Percentiles rank a stretch among this genome's conserved stretches.
Conservation (phyloP, 2,797 vertebrate genomes). For the Brotogeris chrysoptera region DNA sequence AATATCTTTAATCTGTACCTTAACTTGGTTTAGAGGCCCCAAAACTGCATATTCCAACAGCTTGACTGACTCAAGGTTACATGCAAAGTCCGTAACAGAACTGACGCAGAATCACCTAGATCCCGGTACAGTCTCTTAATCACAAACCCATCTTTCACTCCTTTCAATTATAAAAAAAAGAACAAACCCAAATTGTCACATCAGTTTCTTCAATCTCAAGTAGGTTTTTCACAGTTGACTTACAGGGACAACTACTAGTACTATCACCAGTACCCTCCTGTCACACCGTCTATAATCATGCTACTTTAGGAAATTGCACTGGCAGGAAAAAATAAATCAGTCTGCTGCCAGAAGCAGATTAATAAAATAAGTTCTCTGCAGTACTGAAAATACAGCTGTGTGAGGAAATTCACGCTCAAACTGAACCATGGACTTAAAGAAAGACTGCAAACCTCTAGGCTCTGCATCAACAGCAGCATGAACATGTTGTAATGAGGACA, state of each 20-base stretch:
- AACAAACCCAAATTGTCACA: fast-evolving
- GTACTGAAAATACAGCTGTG: background rate
- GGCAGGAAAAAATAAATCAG: slow-evolving; percentile 26
- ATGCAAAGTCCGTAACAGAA: background rate
- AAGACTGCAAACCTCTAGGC: background rate
- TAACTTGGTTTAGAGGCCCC: background rate
- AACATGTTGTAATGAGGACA: background rate
- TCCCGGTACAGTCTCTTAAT: background rate
- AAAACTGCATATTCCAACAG: background rate
- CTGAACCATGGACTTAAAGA: background rate
- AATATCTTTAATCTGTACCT: background rate
- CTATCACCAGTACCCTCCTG: background rate
- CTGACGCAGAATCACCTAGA: background rate
- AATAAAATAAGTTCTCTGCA: slow-evolving; percentile 7
- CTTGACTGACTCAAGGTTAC: background rate
- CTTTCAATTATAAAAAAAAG: background rate
- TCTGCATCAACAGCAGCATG: background rate
- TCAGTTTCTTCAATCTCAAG: background rate
- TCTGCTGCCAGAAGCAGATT: slow-evolving; percentile 29
- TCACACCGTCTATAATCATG: background rate
- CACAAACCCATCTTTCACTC: background rate
- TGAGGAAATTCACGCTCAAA: background rate
- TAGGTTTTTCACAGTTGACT: background rate
- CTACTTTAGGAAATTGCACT: slow-evolving; percentile 4
- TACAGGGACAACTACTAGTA: background rate